Evolutionary conservation across 1,140 invertebrate genomes (phyloP).

Genomic region (Leptinotarsa defecta): DNA sequence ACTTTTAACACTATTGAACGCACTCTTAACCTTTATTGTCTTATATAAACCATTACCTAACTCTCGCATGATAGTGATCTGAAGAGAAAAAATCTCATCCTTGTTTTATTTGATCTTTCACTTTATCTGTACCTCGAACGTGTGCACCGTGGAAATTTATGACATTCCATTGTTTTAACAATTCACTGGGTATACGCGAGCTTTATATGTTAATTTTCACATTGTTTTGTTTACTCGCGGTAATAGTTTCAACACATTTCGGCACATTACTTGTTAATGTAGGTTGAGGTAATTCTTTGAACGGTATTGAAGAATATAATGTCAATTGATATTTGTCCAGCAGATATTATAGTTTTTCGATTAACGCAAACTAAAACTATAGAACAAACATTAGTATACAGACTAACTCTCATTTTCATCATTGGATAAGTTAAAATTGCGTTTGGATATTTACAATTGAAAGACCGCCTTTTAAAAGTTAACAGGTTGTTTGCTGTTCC

Average conservation of each 20-base stretch:
- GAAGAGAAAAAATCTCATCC: not conserved
- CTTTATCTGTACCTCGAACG: not conserved
- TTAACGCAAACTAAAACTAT: not conserved
- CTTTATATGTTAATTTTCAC: conserved; percentile 19
- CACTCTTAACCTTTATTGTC: too few species aligned
- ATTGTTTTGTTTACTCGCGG: conserved; percentile 16
- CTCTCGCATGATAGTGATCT: not conserved
- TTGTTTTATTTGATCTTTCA: not conserved
- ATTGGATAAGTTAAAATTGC: not conserved
- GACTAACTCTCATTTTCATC: not conserved
- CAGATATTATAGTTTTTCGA: too few species aligned
- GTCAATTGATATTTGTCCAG: not conserved
- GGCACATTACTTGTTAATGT: not conserved
- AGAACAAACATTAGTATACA: not conserved
- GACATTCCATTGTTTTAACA: not conserved
- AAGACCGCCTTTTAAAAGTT: too few species aligned
- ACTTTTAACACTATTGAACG: too few species aligned
- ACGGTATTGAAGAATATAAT: not conserved
- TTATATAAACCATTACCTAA: not conserved
- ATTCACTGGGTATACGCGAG: not conserved
- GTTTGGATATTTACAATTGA: not conserved
- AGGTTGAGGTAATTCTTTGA: not conserved
- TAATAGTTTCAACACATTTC: conserved; percentile 11
- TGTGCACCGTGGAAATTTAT: not conserved
- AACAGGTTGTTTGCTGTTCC: too few species aligned